phyloP scores from a whole-genome alignment of 2,113 vertebrate genomes.

The Microcebus lehilahytsara region DNA sequence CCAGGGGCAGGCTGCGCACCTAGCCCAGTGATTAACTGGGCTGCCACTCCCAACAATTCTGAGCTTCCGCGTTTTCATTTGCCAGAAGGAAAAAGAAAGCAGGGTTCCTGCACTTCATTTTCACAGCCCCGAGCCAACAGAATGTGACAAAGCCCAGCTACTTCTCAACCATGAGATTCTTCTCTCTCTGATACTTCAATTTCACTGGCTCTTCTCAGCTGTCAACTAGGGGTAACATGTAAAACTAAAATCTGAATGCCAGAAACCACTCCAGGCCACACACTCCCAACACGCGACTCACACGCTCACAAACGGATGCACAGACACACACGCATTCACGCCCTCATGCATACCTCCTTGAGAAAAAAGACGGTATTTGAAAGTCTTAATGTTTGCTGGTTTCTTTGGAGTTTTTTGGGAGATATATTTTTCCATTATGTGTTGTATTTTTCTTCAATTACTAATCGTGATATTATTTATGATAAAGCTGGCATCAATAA shows the following conservation, averaged over 20 bases:
- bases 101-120: conserved; percentile 54
- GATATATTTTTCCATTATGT: background rate
- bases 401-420: background rate
- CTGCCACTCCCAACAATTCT: conserved; percentile 64
- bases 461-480: background rate
- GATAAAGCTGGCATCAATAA: background rate
- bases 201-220: conserved; percentile 40
- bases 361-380: background rate
- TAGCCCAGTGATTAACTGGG: conserved; percentile 74
- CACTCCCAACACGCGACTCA: background rate
- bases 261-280: background rate
- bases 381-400: background rate
- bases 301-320: background rate
- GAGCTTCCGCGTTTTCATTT: conserved; percentile 69
- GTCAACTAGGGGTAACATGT: conserved; percentile 12
- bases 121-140: conserved; percentile 49
- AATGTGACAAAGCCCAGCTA: conserved; percentile 5
- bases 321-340: background rate
- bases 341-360: background rate
- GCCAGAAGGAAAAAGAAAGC: conserved; percentile 63
- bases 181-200: background rate
- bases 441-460: background rate
- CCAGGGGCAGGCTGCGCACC: background rate
- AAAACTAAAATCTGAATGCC: background rate
- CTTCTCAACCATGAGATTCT: background rate